Evolutionary conservation across 2,888 invertebrate genomes (phyloP).

Genomic region (Eupithecia tripunctaria): DNA sequence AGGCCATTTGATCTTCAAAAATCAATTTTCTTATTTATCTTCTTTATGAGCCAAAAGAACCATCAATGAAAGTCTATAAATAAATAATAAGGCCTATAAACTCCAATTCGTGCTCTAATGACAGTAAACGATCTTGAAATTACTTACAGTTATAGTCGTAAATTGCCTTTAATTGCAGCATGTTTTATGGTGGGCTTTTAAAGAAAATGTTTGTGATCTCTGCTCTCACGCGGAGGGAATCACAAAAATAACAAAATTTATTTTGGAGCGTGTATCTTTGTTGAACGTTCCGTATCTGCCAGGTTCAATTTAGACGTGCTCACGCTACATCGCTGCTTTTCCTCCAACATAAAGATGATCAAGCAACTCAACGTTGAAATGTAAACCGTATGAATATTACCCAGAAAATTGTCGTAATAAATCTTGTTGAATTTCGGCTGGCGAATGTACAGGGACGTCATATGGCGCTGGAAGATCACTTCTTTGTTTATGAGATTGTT

Average conservation of each 20-base stretch:
- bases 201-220: conserved; percentile 60
- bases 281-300: conserved; percentile 60
- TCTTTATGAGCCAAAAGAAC: conserved; percentile 40
- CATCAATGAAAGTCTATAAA: conserved; percentile 55
- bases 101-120: conserved; percentile 56
- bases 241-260: conserved; percentile 68
- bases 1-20: conserved; percentile 27
- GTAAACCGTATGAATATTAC: conserved; percentile 44
- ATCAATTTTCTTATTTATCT: conserved; percentile 38
- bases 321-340: conserved; percentile 60
- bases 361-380: conserved; percentile 50
- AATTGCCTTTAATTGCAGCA: conserved; percentile 58
- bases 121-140: conserved; percentile 59
- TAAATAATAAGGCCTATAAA: conserved; percentile 62
- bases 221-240: conserved; percentile 64
- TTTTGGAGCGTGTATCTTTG: conserved; percentile 65
- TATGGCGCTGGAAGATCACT: conserved; percentile 75
- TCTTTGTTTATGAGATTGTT: conserved; percentile 76
- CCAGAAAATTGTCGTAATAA: conserved; percentile 57
- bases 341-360: conserved; percentile 20
- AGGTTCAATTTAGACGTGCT: conserved; percentile 55
- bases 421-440: conserved; percentile 65
- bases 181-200: conserved; percentile 49
- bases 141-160: conserved; percentile 56
- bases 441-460: conserved; percentile 69